Evolutionary conservation across 2,888 invertebrate genomes (phyloP), one percentile per base, ranked within the genome.

Genomic region (Carterocephalus palaemon): DNA sequence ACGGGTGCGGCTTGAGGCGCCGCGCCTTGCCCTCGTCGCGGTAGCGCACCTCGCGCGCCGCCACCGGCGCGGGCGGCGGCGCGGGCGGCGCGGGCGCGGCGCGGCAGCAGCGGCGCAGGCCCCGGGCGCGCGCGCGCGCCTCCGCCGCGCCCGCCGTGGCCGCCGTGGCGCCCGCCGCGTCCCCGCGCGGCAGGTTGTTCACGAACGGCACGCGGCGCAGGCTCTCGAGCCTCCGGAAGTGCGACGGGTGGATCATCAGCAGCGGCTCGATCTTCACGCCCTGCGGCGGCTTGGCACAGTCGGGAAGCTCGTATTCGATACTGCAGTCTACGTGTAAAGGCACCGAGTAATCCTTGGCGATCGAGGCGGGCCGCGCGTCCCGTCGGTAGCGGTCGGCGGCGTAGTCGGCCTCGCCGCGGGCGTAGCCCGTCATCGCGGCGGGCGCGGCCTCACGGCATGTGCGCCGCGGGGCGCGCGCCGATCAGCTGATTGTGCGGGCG

Each of bases 311-410:
- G 89, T 95, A 95, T 86, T 95, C 95, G 67, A 95, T 95, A 88
- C 94, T 94, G 88, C 95, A 95, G 84, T 95, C 95, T 77, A 95
- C 95, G 88, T 95, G 94, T 75, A 95, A 89, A 68, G 95, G 95
- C 81, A 93, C 91, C 77, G 92, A 92, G 87, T 93, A 95, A 81
- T 95, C 94, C 88, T 94, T 94, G 76, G 88, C 86, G 64, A 84
- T 78, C 71, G 80, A 76, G 69, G 80, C 78, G 54, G 82, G 81
- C 70, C 79, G 83, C 69, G 75, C 70, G 64, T 82, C 79, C 70
- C 81, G 75, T 60, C 80, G 77, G 67, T 74, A 82, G 67, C 83
- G 79, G 62, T 82, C 81, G 66, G 73, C 76, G 83, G 84, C 75
- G 84, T 83, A 75, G 77, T 81, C 75, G 71, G 78, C 67, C 68